Conservation (phyloP, 2,113 vertebrate species). For the Ageneiosus marmoratus region DNA sequence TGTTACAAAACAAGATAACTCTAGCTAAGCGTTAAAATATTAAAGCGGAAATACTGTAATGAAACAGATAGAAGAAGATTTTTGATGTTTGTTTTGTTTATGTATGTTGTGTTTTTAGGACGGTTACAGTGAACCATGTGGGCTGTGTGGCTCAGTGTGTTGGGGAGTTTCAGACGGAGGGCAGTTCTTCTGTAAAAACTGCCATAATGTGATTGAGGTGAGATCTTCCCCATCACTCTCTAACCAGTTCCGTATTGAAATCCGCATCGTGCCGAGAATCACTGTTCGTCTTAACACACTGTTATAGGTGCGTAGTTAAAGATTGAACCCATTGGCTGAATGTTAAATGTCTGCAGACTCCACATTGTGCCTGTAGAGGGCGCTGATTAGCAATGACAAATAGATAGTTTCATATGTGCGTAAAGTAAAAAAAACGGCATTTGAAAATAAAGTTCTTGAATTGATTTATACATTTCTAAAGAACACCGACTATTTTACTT, state of each 20-base stretch:
- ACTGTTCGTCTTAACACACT: neutral
- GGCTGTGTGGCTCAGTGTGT: slow-evolving; percentile 79
- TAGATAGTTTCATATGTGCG: too few relatives aligned
- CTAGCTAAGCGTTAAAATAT: neutral
- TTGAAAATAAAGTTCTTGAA: too few relatives aligned
- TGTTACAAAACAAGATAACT: too few relatives aligned
- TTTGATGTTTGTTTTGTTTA: neutral
- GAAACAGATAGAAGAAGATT: neutral
- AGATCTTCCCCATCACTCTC: slow-evolving; percentile 41
- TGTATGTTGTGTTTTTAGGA: slow-evolving; percentile 64
- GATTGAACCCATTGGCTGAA: neutral
- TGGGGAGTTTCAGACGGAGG: slow-evolving; percentile 90
- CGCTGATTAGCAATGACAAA: neutral
- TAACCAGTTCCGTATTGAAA: neutral
- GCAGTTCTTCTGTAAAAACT: slow-evolving; percentile 86
- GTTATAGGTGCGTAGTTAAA: neutral
- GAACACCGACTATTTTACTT: too few relatives aligned
- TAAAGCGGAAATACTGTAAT: neutral
- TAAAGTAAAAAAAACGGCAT: too few relatives aligned
- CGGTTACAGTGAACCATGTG: slow-evolving; percentile 79
- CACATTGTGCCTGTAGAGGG: neutral
- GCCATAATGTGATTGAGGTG: slow-evolving; percentile 92
- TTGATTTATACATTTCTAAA: too few relatives aligned
- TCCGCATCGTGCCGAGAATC: neutral
- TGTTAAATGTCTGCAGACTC: neutral